These are phyloP conservation scores for Pollenia griseotomentosa DNA, from an alignment of 2,888 invertebrate species.

Conservation along the genomic window DNA sequence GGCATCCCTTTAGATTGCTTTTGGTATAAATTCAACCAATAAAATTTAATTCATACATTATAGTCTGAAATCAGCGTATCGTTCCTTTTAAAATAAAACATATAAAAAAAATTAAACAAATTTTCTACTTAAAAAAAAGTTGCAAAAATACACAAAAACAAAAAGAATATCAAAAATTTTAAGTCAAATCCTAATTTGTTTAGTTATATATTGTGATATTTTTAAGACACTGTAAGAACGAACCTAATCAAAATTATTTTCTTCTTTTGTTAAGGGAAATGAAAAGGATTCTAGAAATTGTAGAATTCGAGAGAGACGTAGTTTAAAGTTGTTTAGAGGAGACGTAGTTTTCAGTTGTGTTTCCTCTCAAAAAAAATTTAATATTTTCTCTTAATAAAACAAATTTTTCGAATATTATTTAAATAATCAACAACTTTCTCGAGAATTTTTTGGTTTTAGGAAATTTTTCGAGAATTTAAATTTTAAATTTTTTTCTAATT, in stretches of 20 bases:
- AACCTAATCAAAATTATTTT: background rate
- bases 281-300: background rate
- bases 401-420: too few species aligned
- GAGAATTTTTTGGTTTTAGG: too few species aligned
- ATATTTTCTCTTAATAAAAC: too few species aligned
- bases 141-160: constrained; percentile 18
- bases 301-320: background rate
- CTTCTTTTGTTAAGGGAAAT: constrained; percentile 5
- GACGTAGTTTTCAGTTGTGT: too few species aligned
- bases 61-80: constrained; percentile 73
- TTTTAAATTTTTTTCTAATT: too few species aligned
- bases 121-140: constrained; percentile 51
- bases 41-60: constrained; percentile 58
- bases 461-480: too few species aligned
- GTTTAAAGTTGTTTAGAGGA: too few species aligned
- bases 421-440: too few species aligned
- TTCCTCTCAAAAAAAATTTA: too few species aligned
- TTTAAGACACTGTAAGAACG: constrained; percentile 44
- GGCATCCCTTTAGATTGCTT: background rate
- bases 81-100: constrained; percentile 70
- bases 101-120: constrained; percentile 44
- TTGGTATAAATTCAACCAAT: constrained; percentile 16
- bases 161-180: constrained; percentile 51
- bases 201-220: constrained; percentile 67
- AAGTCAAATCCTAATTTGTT: constrained; percentile 52